These are phyloP conservation scores for Osedax frankpressi DNA, from an alignment of 2,888 invertebrate genomes.

Conservation along the genomic window DNA sequence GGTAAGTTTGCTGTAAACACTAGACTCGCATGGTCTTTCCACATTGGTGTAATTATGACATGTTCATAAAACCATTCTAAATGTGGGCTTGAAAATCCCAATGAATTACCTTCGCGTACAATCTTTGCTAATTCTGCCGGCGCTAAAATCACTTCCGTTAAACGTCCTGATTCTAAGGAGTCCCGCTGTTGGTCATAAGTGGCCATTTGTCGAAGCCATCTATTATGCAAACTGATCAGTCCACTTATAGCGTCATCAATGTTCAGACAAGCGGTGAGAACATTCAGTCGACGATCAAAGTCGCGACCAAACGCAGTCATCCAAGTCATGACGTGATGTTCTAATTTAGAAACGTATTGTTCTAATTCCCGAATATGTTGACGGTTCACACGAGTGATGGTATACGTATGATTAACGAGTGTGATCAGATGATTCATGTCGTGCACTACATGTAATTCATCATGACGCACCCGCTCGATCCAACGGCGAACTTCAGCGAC, in stretches of 20 bases:
- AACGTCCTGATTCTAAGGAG: neutral
- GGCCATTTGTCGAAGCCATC: neutral
- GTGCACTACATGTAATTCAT: neutral
- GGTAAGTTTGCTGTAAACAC: neutral
- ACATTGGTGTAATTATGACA: conserved; percentile 1
- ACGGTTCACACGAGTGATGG: neutral
- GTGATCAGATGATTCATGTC: neutral
- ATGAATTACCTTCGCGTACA: neutral
- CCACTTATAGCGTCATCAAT: neutral
- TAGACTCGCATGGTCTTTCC: neutral
- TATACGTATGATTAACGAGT: neutral
- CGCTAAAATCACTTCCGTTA: conserved; percentile 7
- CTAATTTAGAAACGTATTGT: neutral
- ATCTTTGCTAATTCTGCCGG: neutral
- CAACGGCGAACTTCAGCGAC: neutral
- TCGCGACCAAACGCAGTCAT: neutral
- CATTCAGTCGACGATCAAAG: neutral
- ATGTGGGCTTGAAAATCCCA: neutral
- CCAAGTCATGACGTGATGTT: neutral
- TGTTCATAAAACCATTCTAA: neutral
- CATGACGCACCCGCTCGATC: neutral
- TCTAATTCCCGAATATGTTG: neutral
- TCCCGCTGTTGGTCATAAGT: neutral
- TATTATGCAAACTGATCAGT: neutral
- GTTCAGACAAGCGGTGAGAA: neutral